phyloP scores from a whole-genome alignment of 2,113 vertebrate species.

The Camelus dromedarius region DNA sequence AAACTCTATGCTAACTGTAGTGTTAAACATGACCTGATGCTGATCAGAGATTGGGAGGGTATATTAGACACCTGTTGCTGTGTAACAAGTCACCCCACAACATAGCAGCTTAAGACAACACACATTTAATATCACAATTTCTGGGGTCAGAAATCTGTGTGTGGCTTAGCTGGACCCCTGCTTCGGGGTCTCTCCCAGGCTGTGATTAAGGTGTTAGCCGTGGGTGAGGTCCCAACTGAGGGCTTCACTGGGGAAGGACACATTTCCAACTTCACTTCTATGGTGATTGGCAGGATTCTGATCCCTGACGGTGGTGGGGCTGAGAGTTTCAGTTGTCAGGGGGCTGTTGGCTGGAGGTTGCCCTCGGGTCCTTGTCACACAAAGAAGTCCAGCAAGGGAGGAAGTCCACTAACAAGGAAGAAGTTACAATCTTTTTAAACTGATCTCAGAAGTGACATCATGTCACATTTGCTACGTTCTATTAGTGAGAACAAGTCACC shows the following conservation, averaged over 20 bases:
- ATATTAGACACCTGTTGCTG: background rate
- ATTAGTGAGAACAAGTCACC: background rate
- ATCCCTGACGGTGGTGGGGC: background rate
- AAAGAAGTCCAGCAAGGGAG: background rate
- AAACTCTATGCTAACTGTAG: background rate
- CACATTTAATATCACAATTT: too few species aligned
- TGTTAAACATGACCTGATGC: background rate
- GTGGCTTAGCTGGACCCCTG: too few species aligned
- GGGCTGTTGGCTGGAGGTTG: background rate
- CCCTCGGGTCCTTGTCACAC: background rate
- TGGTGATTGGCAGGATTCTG: background rate
- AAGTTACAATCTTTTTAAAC: background rate
- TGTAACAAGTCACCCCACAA: background rate
- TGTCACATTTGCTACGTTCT: background rate
- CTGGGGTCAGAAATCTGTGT: background rate
- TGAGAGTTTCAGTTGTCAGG: background rate
- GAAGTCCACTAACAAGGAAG: background rate
- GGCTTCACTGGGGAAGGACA: background rate
- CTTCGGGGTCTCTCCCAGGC: background rate
- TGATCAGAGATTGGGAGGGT: background rate
- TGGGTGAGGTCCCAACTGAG: background rate
- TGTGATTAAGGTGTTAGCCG: background rate
- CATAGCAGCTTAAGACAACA: too few species aligned
- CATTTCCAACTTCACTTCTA: background rate
- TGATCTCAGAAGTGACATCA: background rate